These are phyloP conservation scores for Anniella stebbinsi DNA, from an alignment of 2,797 vertebrate genomes.

Conservation along the genomic window DNA sequence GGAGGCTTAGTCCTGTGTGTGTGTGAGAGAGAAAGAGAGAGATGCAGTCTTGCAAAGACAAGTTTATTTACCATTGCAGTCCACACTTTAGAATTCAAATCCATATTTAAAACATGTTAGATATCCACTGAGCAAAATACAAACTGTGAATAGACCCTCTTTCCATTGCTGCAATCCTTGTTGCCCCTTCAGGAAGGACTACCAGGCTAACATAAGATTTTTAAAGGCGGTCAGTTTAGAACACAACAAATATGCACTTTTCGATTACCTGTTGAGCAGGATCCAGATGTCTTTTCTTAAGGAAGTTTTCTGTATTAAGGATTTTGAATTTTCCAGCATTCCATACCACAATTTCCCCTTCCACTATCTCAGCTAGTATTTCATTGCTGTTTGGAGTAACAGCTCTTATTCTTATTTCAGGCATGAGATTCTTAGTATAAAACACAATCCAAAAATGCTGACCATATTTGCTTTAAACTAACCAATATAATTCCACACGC, in stretches of 20 bases:
- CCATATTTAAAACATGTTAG: not conserved
- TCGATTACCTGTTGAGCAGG: not conserved
- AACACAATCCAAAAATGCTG: not conserved
- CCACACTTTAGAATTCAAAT: not conserved
- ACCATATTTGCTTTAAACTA: not conserved
- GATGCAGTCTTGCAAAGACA: not conserved
- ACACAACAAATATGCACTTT: not conserved
- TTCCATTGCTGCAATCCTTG: not conserved
- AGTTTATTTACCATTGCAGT: no score
- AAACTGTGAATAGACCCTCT: not conserved
- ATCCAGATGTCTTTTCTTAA: not conserved
- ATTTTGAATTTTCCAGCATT: not conserved
- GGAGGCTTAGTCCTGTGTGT: no score
- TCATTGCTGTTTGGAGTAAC: not conserved
- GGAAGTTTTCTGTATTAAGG: not conserved
- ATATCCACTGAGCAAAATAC: not conserved
- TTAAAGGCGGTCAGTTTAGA: not conserved
- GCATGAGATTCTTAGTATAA: not conserved
- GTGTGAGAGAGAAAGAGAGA: not conserved
- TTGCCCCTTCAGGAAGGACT: not conserved
- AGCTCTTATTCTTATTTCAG: not conserved
- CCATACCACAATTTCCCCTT: not conserved
- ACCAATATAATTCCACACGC: no score
- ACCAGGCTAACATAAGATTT: not conserved
- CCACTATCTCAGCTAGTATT: not conserved